Percentiles rank a stretch among this genome's conserved stretches.
Evolutionary conservation across 2,888 invertebrate species (phyloP).

Genomic region (Nephrotoma guestfalica): DNA sequence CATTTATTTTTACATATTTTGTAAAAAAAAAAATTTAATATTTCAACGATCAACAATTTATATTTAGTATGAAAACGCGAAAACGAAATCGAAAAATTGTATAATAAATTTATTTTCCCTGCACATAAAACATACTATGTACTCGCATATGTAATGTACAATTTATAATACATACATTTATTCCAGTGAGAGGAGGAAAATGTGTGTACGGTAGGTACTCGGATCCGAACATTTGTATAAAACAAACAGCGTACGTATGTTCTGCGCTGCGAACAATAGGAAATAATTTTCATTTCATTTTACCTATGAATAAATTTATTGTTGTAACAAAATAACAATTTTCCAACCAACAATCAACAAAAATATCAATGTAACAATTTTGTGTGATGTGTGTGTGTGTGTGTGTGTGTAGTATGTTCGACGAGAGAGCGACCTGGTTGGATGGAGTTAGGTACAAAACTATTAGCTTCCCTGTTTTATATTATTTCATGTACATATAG

Average conservation of each 20-base stretch:
- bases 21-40: background rate
- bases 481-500: background rate
- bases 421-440: background rate
- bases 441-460: background rate
- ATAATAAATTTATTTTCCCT: background rate
- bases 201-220: background rate
- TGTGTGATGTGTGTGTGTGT: background rate
- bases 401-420: background rate
- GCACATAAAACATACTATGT: background rate
- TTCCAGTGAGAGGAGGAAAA: background rate
- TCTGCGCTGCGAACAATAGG: background rate
- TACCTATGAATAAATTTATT: background rate
- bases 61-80: background rate
- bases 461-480: conserved; percentile 4
- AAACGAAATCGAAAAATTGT: background rate
- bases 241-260: background rate
- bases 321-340: background rate
- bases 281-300: background rate
- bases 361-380: background rate
- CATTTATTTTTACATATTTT: background rate
- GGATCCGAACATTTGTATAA: background rate
- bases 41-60: background rate
- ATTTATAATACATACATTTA: background rate
- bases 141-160: background rate
- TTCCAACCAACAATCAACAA: background rate